Conservation (phyloP, 2,113 vertebrate species). For the Astatoreochromis straeleni region DNA sequence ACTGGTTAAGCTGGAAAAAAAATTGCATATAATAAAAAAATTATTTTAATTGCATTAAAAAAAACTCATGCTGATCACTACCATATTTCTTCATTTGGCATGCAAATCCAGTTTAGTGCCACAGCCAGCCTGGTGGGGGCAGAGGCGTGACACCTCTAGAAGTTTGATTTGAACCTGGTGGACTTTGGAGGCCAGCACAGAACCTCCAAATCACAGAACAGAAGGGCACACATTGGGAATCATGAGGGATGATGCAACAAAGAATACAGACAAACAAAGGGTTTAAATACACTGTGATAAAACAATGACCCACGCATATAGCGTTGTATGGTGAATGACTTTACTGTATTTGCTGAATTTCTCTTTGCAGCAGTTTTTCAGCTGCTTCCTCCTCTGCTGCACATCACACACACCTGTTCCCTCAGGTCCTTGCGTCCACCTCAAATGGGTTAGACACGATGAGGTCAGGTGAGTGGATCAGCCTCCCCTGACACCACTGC, state of each 20-base stretch:
- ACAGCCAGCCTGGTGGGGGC: background rate
- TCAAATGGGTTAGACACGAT: background rate
- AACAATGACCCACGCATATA: background rate
- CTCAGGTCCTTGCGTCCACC: background rate
- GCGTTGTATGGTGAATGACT: background rate
- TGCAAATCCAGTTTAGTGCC: background rate
- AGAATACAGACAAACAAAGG: background rate
- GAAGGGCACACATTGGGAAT: background rate
- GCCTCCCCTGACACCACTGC: background rate
- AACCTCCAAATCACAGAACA: background rate
- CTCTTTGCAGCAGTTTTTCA: background rate
- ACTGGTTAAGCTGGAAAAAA: background rate
- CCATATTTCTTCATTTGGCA: background rate
- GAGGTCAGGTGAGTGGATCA: background rate
- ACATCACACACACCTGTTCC: background rate
- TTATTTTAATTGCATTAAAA: background rate
- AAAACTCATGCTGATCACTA: background rate
- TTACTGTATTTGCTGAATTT: background rate
- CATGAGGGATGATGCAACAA: background rate
- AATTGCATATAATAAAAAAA: background rate
- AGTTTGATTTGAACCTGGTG: background rate
- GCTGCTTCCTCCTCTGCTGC: background rate
- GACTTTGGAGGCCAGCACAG: background rate
- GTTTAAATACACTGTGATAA: background rate
- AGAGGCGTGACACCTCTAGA: background rate